These are phyloP conservation scores for Papilio gigon DNA, from an alignment of 2,888 invertebrate genomes.

Conservation along the genomic window DNA sequence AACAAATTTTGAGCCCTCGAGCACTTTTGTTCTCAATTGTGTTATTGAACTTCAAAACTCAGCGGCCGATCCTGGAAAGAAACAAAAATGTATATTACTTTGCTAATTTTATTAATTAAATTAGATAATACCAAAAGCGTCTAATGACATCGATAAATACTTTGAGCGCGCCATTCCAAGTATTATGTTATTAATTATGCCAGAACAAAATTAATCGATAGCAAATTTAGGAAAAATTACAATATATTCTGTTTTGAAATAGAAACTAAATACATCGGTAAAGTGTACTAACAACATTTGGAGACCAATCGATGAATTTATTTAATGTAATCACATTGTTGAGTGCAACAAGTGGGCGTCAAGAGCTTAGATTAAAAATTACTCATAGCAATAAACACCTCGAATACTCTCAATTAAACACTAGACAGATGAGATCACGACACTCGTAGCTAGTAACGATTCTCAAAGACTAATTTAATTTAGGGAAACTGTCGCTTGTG, in stretches of 20 bases:
- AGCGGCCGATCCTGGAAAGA: slow-evolving; percentile 75
- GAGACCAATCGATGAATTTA: not conserved
- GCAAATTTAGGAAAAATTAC: no score
- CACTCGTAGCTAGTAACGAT: slow-evolving; percentile 20
- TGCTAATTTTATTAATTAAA: slow-evolving; percentile 2
- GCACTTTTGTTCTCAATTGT: slow-evolving; percentile 70
- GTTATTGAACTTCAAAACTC: slow-evolving; percentile 65
- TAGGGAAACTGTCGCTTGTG: not conserved
- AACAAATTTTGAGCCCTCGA: slow-evolving; percentile 58
- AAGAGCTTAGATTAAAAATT: slow-evolving; percentile 67
- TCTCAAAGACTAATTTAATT: slow-evolving; percentile 24
- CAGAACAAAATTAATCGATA: no score
- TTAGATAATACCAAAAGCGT: slow-evolving; percentile 6
- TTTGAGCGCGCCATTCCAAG: not conserved
- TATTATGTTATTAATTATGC: not conserved
- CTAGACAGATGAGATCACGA: slow-evolving; percentile 61
- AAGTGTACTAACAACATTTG: no score
- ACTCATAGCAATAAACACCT: slow-evolving; percentile 73
- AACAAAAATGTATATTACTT: slow-evolving; percentile 51
- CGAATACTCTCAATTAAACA: slow-evolving; percentile 67
- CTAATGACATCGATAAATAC: slow-evolving; percentile 2
- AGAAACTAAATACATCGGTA: not conserved
- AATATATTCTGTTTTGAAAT: not conserved
- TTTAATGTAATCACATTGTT: slow-evolving; percentile 57
- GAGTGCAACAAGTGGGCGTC: slow-evolving; percentile 68